Evolutionary conservation across 1,140 invertebrate genomes (phyloP), one percentile per base, ranked within the genome.

Genomic region (Eumaeus atala): DNA sequence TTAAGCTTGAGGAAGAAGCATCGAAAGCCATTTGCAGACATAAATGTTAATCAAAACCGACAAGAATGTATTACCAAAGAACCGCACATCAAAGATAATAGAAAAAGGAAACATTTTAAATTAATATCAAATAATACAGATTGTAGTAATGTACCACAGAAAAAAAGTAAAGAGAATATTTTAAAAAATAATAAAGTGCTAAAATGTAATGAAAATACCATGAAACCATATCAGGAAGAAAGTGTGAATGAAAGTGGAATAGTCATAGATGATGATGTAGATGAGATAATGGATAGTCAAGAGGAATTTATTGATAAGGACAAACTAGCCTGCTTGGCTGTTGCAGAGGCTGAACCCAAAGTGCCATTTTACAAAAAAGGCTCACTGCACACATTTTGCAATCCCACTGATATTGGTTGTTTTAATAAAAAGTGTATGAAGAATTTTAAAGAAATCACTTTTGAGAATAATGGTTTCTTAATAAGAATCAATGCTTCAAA

Each of bases 331-430:
- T 74, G 67, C 58, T 59, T 68, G 18, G 72, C 77, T 54, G 66
- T 83, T 10, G 14, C 71, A 53, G 64, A 75, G 56, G 77, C 74
- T 61, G 59, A 74, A 50, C 16, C 42, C 38, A 68, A 72, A 58
- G 69, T 85, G 33, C 64, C 66, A 52, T 85, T 77, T 65, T 70
- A 67, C 35, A 77, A 72, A 66, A 81, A 64, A 58, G 66, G 72
- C 58, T 61, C 36, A 37, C 60, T 84, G 14, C 34, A 50, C 48
- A 58, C 79, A 61, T 61, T 58, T 52, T 76, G 72, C 61, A 55
- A 56, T 21, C 33, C 28, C 17, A n/a, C 40, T 14, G 33, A 52
- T 28, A 37, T 50, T 12, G 21, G 40, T 49, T 42, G 21, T 8
- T 17, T 56, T 48, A 17, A 21, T 40, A 40, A 54, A 61, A 40